These are phyloP conservation scores for Onychomys torridus DNA, from an alignment of 2,797 vertebrate species.

Conservation along the genomic window DNA sequence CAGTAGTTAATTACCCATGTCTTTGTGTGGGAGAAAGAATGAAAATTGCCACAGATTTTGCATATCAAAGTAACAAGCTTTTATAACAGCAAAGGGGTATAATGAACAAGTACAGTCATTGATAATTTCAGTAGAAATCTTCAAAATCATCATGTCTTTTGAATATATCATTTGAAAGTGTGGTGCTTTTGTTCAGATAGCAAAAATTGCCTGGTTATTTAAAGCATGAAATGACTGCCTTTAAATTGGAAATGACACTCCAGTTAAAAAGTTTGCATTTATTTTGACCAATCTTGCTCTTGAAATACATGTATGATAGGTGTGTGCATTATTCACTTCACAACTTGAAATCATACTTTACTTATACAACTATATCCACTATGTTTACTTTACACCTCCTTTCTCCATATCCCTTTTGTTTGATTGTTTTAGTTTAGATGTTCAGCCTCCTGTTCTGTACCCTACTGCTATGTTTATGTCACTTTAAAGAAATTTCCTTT, in stretches of 20 bases:
- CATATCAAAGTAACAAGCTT: slow-evolving; percentile 42
- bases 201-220: not conserved
- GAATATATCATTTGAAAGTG: slow-evolving; percentile 7
- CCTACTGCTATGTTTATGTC: accelerated
- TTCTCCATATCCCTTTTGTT: not conserved
- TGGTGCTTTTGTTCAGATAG: not conserved
- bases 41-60: slow-evolving; percentile 42
- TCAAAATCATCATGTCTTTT: slow-evolving; percentile 31
- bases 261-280: not conserved
- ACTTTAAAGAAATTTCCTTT: not conserved
- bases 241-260: not conserved
- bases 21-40: slow-evolving; percentile 42
- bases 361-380: not conserved
- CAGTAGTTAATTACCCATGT: slow-evolving; percentile 60
- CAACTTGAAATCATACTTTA: not conserved
- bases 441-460: not conserved
- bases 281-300: not conserved
- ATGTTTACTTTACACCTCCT: not conserved
- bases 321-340: not conserved
- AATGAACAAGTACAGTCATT: slow-evolving; percentile 16
- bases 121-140: slow-evolving; percentile 53
- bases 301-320: not conserved
- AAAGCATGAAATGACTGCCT: slow-evolving; percentile 11
- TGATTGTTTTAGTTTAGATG: not conserved
- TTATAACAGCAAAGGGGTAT: slow-evolving; percentile 4